Evolutionary conservation across 2,797 vertebrate genomes (phyloP), one percentile per base, ranked within the genome.

Genomic region (Lagodon rhomboides): DNA sequence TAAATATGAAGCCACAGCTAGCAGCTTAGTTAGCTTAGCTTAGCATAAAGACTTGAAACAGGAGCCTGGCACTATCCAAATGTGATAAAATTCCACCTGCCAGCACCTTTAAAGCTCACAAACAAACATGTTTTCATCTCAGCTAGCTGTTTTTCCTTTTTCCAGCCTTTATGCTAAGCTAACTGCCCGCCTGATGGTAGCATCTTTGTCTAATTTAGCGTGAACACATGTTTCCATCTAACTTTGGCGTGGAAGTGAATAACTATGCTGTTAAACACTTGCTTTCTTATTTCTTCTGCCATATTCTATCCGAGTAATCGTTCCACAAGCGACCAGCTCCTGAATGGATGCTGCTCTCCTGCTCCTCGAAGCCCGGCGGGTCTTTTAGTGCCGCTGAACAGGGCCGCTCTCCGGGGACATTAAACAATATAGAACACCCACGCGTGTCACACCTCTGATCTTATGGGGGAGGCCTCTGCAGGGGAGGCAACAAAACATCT

Each of bases 391-490:
- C 54, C 11, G 0, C 38, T 63, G 76, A 62, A 16, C 41, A 11
- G 47, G 47, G 17, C 34, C 62, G 1, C 22, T 81, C 79, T 77
- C 75, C 15, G 5, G 75, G 64, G 79, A 81, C 64, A 1, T 23
- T 41, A 65, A 80, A 88, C 79, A 79, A 85, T 61, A 76, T 61
- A 47, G 68, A 68, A 71, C 65, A 1, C 56, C 75, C 68, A 43
- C 27, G 1, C 51, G 12, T 67, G 41, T 82, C 75, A 69, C 65
- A 73, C 43, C 47, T 73, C 70, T 22, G 3, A 47, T 73, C 55
- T 58, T 9, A 43, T 11, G 41, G 30, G 47, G 49, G 59, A 41
- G 30, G 38, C 13, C 51, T 16, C 34, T 5, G 23, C 56, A 38
- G 27, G 18, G 5, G n/a, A n/a, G 15, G 15, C 16, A 41, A 53